Percentiles rank a stretch among this genome's conserved stretches.
phyloP scores from a whole-genome alignment of 2,113 vertebrate species.

The Chamaea fasciata region DNA sequence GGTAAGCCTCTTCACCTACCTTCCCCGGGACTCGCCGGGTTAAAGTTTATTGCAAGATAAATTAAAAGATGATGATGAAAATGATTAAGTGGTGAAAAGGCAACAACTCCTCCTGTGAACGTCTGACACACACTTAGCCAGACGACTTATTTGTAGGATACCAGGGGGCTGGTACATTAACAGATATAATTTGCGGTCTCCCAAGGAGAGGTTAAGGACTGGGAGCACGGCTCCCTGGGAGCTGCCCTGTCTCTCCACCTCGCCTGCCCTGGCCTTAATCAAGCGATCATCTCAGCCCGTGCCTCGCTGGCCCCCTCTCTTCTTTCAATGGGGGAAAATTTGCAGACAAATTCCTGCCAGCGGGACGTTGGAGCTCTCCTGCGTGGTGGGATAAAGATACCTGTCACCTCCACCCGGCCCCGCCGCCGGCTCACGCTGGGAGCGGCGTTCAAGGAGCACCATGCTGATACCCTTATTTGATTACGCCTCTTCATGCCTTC shows the following conservation, averaged over 20 bases:
- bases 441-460: constrained; percentile 78
- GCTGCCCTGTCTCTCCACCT: constrained; percentile 70
- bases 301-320: constrained; percentile 77
- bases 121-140: constrained; percentile 47
- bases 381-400: constrained; percentile 83
- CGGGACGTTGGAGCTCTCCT: constrained; percentile 79
- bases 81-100: constrained; percentile 38
- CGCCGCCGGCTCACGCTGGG: constrained; percentile 71
- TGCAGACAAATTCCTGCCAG: constrained; percentile 94
- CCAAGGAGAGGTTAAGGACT: constrained; percentile 87
- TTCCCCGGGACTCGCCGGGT: not conserved
- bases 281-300: constrained; percentile 90
- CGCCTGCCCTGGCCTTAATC: constrained; percentile 85
- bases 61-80: constrained; percentile 33
- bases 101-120: not conserved
- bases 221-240: constrained; percentile 76
- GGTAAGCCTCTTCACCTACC: not conserved
- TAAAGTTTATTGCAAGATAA: constrained; percentile 21
- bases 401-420: constrained; percentile 79
- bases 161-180: constrained; percentile 71
- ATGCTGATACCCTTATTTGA: constrained; percentile 86
- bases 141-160: constrained; percentile 62
- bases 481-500: constrained; percentile 72
- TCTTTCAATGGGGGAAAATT: constrained; percentile 80
- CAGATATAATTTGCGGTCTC: constrained; percentile 77